Percentiles rank a stretch among this genome's conserved stretches.
Evolutionary conservation across 2,888 invertebrate genomes (phyloP).

Genomic region (Anaspis maculata): DNA sequence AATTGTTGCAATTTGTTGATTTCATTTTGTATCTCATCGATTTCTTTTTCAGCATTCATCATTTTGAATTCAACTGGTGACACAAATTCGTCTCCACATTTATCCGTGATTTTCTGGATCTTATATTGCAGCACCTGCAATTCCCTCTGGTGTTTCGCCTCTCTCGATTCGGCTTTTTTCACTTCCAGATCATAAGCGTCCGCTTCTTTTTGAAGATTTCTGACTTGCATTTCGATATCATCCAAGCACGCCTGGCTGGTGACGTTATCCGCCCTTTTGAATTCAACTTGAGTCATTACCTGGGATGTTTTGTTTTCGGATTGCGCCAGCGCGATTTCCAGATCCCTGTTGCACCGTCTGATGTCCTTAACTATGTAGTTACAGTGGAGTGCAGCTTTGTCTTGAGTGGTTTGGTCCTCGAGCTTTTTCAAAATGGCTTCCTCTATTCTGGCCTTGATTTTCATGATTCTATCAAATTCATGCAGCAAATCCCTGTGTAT

Average conservation of each 20-base stretch:
- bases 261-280: conserved; percentile 33
- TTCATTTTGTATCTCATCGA: conserved; percentile 51
- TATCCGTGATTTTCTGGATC: conserved; percentile 44
- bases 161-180: conserved; percentile 40
- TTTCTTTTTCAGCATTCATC: conserved; percentile 55
- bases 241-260: conserved; percentile 33
- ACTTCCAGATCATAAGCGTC: conserved; percentile 41
- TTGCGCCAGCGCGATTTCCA: conserved; percentile 47
- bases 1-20: conserved; percentile 60
- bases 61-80: conserved; percentile 56
- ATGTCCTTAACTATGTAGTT: conserved; percentile 27
- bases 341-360: conserved; percentile 11
- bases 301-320: conserved; percentile 53
- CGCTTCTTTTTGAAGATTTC: conserved; percentile 40
- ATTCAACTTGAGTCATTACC: conserved; percentile 51
- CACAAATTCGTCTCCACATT: conserved; percentile 42
- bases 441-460: conserved; percentile 54
- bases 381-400: conserved; percentile 53
- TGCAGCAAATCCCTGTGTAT: too few species aligned
- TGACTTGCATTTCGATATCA: conserved; percentile 36
- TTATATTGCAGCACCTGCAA: conserved; percentile 46
- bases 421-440: conserved; percentile 55
- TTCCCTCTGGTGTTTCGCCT: conserved; percentile 45
- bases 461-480: conserved; percentile 46
- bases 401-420: conserved; percentile 59